Evolutionary conservation across 2,797 vertebrate genomes (phyloP), one percentile per base, ranked within the genome.

Genomic region (Lacerta bilineata): DNA sequence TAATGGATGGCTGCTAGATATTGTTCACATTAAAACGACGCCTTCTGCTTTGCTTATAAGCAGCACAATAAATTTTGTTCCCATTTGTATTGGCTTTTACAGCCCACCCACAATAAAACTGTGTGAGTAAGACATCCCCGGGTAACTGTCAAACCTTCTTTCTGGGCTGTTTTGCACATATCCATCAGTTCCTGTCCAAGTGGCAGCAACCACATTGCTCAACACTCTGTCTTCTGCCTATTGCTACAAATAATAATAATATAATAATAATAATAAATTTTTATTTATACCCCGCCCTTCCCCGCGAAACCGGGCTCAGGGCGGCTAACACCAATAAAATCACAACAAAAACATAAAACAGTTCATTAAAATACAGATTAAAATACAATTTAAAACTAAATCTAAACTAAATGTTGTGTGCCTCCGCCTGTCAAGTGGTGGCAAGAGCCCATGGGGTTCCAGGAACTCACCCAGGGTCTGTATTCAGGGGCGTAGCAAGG

Each of bases 1-100:
- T 39, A 3, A 39, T 81, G 85, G 83, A n/a, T 83, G 80, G 36
- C 71, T 27, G 85, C 80, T 83, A n/a, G 78, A 89, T 68, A 74
- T 0, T 85, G 8, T 76, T 66, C 83, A 43, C 27, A 9, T 83
- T 91, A 88, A 82, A 3, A 61, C 2, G 27, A 39, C 4, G 8
- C 43, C 84, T 0, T 0, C 29, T 84, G 82, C 75, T 88, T 84
- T 79, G 85, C 92, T 75, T 75, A 29, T 69, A 87, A 84, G 39
- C 20, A 41, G 33, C 33, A 88, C 10, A 80, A 39, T 80, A 77
- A 87, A 79, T 3, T 20, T 5, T 81, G 50, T 84, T 92, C 88
- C 46, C 61, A 74, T 88, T 88, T 86, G 20, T 41, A 64, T 64
- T 83, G 79, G 15, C 43, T 72, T 80, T 83, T 69, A 66, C 8